Conservation (phyloP, 2,888 invertebrate genomes). For the Pedicia rivosa region DNA sequence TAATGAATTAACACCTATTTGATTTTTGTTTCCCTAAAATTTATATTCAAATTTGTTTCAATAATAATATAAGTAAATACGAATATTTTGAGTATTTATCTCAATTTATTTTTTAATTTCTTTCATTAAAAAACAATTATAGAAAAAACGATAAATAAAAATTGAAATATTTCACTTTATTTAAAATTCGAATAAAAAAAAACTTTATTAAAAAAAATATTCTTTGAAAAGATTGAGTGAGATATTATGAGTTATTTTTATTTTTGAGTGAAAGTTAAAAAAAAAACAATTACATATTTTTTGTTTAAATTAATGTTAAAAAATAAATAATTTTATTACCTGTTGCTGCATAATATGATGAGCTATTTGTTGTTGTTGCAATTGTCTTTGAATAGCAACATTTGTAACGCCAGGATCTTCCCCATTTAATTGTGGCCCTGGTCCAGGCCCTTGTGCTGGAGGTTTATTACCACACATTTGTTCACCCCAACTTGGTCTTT, state of each 20-base stretch:
- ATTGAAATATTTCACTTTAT: too few relatives aligned
- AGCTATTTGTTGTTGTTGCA: conserved; percentile 42
- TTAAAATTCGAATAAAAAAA: too few relatives aligned
- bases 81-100: too few relatives aligned
- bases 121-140: not conserved
- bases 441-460: conserved; percentile 70
- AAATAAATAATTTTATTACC: conserved; percentile 15
- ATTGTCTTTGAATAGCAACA: conserved; percentile 26
- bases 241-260: not conserved
- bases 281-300: not conserved
- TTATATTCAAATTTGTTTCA: not conserved
- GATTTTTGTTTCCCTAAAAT: conserved; percentile 23
- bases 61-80: too few relatives aligned
- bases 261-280: not conserved
- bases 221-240: too few relatives aligned
- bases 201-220: too few relatives aligned
- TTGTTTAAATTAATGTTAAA: not conserved
- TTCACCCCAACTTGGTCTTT: conserved; percentile 56
- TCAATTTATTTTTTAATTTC: too few relatives aligned
- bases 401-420: conserved; percentile 33
- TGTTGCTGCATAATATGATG: conserved; percentile 52
- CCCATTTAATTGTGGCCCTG: conserved; percentile 51
- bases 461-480: conserved; percentile 50
- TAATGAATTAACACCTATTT: conserved; percentile 38
- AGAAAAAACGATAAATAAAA: not conserved